These are phyloP conservation scores for Cataglyphis rosenhaueri DNA, from an alignment of 2,888 invertebrate genomes.

Conservation along the genomic window DNA sequence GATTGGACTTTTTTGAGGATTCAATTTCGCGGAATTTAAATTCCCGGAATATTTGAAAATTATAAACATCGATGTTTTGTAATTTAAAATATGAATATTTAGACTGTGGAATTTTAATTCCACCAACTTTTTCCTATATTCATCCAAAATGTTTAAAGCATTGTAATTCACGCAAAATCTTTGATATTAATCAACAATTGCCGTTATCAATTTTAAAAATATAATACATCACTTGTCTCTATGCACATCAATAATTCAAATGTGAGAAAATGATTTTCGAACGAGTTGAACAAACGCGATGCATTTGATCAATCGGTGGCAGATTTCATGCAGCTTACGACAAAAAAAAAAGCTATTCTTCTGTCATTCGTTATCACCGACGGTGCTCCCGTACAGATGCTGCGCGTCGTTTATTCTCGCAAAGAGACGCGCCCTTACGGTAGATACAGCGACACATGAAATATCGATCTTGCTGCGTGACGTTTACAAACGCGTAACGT, in stretches of 20 bases:
- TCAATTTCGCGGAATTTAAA: neutral
- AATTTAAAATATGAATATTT: constrained; percentile 17
- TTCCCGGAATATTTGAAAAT: neutral
- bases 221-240: neutral
- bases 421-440: constrained; percentile 55
- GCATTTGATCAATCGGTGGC: constrained; percentile 29
- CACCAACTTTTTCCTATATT: neutral
- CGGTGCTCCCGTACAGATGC: constrained; percentile 26
- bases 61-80: neutral
- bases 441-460: constrained; percentile 58
- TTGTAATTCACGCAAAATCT: neutral
- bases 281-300: constrained; percentile 16
- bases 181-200: neutral
- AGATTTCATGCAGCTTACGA: constrained; percentile 4
- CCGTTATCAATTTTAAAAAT: constrained; percentile 13
- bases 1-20: neutral
- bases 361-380: constrained; percentile 39
- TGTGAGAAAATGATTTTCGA: constrained; percentile 30
- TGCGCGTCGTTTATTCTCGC: constrained; percentile 35
- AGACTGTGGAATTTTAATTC: neutral
- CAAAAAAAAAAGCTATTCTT: constrained; percentile 20
- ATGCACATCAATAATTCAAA: neutral
- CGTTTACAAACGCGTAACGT: constrained; percentile 49
- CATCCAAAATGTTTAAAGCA: neutral
- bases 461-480: constrained; percentile 67